Evolutionary conservation across 2,113 vertebrate genomes (phyloP), one percentile per base, ranked within the genome.

Genomic region (Gracilinanus agilis): DNA sequence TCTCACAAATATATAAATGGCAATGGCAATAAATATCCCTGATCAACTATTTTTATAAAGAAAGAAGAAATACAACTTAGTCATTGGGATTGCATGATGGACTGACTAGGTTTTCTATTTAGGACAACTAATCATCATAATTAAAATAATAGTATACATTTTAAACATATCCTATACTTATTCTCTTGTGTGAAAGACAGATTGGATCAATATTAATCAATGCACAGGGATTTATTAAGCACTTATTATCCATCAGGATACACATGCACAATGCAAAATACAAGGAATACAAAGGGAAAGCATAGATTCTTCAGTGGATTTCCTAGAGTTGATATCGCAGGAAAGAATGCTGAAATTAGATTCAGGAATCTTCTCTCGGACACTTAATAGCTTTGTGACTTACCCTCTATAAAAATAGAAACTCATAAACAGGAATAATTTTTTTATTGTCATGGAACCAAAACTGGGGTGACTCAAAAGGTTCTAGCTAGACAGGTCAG

Each of bases 111-210:
- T 61, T 40, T 94, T 90, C 83, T 9, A 92, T 0, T 92, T 61
- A 91, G 53, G 34, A 95, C n/a, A 95, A 90, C 23, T 94, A 91
- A 94, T 16, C 90, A 24, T 94, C 92, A 24, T 53, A 91, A 90
- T 55, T 21, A 96, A 58, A 75, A 89, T 53, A 83, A 93, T n/a
- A 90, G 88, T 58, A 53, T 34, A 75, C 25, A 88, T 88, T 94
- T 44, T 94, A 10, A n/a, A 90, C 44, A 54, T 16, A 21, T 92
- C 83, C 34, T 49, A 83, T 92, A 90, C 10, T 90, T 44, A 94
- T 49, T 95, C 25, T 58, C 67, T 13, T 67, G 40, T 3, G 2
- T 96, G 5, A 24, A 89, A 54, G 6, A 92, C 93, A 34, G 25
- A 49, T 92, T 53, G 3, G 23, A 44, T 83, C 34, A 83, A 83